phyloP scores from a whole-genome alignment of 1,140 invertebrate species.

The Drosophila sproati region DNA sequence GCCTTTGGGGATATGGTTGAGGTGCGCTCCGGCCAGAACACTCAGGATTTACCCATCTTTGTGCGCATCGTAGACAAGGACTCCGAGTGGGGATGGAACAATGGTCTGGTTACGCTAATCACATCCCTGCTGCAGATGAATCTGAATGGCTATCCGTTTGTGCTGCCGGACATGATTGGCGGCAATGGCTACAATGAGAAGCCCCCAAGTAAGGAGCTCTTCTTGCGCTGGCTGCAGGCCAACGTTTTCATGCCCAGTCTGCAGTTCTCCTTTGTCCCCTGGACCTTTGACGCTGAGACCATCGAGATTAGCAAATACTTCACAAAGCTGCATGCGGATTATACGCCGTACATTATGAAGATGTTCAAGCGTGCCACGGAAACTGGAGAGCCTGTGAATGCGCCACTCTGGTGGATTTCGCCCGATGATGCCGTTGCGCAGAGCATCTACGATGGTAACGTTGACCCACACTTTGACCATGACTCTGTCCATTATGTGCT shows the following conservation, averaged over 20 bases:
- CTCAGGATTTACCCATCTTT: constrained; percentile 92
- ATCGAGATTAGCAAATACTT: constrained; percentile 88
- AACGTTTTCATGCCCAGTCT: constrained; percentile 94
- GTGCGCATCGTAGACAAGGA: constrained; percentile 95
- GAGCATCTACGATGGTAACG: constrained; percentile 88
- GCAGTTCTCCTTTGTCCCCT: constrained; percentile 95
- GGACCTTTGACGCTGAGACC: constrained; percentile 92
- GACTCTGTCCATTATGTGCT: neutral
- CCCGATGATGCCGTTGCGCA: constrained; percentile 89
- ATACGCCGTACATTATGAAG: constrained; percentile 87
- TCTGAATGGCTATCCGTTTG: constrained; percentile 92
- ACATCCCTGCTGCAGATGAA: constrained; percentile 92
- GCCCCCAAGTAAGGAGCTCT: constrained; percentile 91
- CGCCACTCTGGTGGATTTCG: constrained; percentile 97
- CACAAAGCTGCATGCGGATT: constrained; percentile 89
- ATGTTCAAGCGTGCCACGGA: constrained; percentile 87
- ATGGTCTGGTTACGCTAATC: constrained; percentile 92
- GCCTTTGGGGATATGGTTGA: constrained; percentile 90
- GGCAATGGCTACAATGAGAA: constrained; percentile 91
- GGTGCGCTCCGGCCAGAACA: constrained; percentile 88
- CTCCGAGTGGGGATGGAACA: constrained; percentile 91
- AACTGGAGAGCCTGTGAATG: constrained; percentile 90
- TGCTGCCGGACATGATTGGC: constrained; percentile 96
- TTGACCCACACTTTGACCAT: neutral
- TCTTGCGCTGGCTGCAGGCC: constrained; percentile 94